Base-by-base conservation (phyloP, 2,113 vertebrate genomes). In the Colistium nudipinnis region DNA sequence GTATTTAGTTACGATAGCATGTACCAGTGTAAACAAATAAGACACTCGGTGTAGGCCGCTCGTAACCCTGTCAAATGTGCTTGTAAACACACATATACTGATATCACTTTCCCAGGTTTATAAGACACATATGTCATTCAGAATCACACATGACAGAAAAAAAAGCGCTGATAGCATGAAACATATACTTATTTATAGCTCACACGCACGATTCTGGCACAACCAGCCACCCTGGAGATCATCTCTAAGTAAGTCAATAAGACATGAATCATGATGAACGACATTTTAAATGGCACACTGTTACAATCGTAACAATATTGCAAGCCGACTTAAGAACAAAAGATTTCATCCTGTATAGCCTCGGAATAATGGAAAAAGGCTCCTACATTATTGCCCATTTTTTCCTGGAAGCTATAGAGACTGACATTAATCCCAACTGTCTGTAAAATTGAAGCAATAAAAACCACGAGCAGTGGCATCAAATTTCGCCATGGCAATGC, bases 401-500 rank as follows among this genome's bases (percentile, higher is more conserved):
- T 76, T 90, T 79, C 86, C 83, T 90, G 82, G 88, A 86, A 88
- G 89, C 90, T 88, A 89, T 84, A 82, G 89, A 88, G 71, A 76
- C 83, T 78, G 78, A 92, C 91, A 91, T 93, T 91, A 92, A 93
- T 92, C 90, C 91, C 90, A 91, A 90, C 92, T 90, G 90, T 91
- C 91, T 93, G 89, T 91, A 92, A 92, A 92, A 93, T 89, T 93
- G 92, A 91, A 91, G 91, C 89, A 92, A 93, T 93, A 93, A 93
- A 93, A 92, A 87, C 66, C 81, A 72, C 82, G 83, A 86, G 85
- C 82, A 69, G 84, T 82, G 84, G 87, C 86, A 85, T 92, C 86
- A 89, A 76, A 92, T 91, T 90, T 92, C 78, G 76, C 81, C 73
- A 81, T 70, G 49, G 79, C 45, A 74, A 90, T 87, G 76, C 76